Base-by-base conservation (phyloP, 2,888 invertebrate genomes). In the Epinotia nisella region DNA sequence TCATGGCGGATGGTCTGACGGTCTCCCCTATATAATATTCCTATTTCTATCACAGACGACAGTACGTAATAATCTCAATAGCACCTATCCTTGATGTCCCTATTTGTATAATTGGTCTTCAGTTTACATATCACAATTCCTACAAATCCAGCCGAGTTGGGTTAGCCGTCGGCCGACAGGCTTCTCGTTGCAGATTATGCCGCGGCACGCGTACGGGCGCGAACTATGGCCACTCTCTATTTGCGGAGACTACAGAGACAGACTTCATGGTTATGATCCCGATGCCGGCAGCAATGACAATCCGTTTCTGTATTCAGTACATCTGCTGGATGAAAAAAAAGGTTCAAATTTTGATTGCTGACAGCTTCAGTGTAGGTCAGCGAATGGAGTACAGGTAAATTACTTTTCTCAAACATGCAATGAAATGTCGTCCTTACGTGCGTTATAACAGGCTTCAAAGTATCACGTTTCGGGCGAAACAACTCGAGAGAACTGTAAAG, bases 251-350 rank as follows among this genome's bases (percentile, higher is more conserved):
- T 61, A 58, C 58, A 21, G 58, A 56, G 56, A 58, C 58, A 21
- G 58, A 56, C 72, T 72, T 72, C 56, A 61, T 66, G 62, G 66
- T 58, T 66, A 70, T 66, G 65, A 74, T 76, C 76, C 75, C 69
- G 74, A 75, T 58, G 19, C 3, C 21, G 62, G 24, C 49, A 29
- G 17, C 24, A 62, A 29, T n/a, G 11, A 15, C n/a, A 29, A n/a
- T 17, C 17, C 9, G 13, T 19, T 21, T 19, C 9, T 49, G n/a
- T 45, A 17, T 53, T 15, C 45, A 49, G n/a, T 49, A n/a, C 45
- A 15, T n/a, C n/a, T n/a, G n/a, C 15, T 49, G n/a, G 49, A 13
- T 41, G 41, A 24, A 49, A 49, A 49, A n/a, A 49, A 4, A 1
- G n/a, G n/a, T n/a, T 49, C 49, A n/a, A 49, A n/a, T n/a, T 45